Conservation (phyloP, 2,888 invertebrate genomes). For the Ormyrus labotus region DNA sequence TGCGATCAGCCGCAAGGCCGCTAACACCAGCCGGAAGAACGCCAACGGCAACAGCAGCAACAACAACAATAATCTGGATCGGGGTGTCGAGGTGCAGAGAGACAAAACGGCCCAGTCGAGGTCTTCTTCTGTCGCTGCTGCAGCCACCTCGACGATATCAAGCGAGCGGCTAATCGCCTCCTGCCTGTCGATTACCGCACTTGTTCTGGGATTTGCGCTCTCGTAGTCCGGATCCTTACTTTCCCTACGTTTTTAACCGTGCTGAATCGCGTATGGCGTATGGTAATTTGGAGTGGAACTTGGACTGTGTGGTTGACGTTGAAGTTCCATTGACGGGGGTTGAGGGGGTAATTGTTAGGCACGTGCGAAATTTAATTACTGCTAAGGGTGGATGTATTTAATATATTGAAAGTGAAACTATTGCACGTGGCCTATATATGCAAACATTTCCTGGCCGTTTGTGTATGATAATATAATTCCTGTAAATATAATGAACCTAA, state of each 20-base stretch:
- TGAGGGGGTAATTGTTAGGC: too few relatives aligned
- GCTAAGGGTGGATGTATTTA: neutral
- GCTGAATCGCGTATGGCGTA: too few relatives aligned
- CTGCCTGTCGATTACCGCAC: neutral
- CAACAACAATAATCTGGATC: slow-evolving; percentile 39
- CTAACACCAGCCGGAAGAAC: slow-evolving; percentile 39
- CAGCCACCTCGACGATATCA: slow-evolving; percentile 8
- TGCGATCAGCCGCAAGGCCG: slow-evolving; percentile 9
- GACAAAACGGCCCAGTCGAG: slow-evolving; percentile 55
- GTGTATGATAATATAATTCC: slow-evolving; percentile 17
- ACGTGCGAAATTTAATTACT: too few relatives aligned
- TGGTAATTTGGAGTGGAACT: too few relatives aligned
- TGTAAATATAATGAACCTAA: slow-evolving; percentile 39
- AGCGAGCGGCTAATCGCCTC: slow-evolving; percentile 5
- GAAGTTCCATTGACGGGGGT: too few relatives aligned
- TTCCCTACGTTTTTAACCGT: too few relatives aligned
- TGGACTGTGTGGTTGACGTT: neutral
- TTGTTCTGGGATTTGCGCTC: neutral
- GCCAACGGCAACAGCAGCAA: slow-evolving; percentile 11
- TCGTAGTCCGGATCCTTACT: slow-evolving; percentile 27
- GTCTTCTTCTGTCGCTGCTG: neutral
- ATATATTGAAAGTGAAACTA: slow-evolving; percentile 12
- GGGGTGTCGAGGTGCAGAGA: slow-evolving; percentile 30
- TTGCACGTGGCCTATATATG: neutral
- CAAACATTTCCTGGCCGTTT: neutral